phyloP scores from a whole-genome alignment of 2,113 vertebrate species.

The Mus pahari region DNA sequence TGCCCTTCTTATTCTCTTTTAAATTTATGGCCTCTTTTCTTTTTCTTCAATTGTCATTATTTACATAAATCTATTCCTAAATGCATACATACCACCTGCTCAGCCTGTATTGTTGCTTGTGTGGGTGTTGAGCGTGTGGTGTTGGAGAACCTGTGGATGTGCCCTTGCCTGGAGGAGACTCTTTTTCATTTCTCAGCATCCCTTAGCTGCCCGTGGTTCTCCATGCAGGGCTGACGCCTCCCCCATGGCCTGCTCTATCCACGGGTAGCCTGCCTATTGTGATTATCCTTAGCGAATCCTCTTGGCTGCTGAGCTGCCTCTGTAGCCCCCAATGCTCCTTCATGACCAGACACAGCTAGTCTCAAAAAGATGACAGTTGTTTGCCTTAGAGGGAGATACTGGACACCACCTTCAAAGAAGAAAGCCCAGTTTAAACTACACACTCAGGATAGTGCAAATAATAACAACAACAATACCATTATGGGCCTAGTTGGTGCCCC shows the following conservation, averaged over 20 bases:
- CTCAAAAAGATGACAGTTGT: neutral
- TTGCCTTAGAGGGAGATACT: neutral
- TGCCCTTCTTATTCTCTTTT: neutral
- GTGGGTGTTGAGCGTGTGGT: neutral
- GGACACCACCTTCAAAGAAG: neutral
- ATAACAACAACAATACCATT: neutral
- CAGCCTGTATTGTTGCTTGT: neutral
- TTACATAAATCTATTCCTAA: neutral
- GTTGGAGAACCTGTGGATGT: neutral
- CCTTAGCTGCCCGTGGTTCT: neutral
- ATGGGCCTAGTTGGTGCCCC: neutral
- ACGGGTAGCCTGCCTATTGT: neutral
- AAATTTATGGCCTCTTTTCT: neutral
- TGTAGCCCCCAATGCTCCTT: neutral
- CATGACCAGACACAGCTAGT: neutral
- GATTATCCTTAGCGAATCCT: neutral
- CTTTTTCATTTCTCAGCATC: neutral
- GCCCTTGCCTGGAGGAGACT: neutral
- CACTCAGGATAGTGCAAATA: neutral
- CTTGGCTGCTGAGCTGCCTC: too few species aligned
- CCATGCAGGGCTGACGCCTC: neutral
- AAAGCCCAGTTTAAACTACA: neutral
- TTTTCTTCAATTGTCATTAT: neutral
- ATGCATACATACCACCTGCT: neutral
- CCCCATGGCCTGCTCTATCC: neutral